These are phyloP conservation scores for Ephialtes manifestator DNA, from an alignment of 2,888 invertebrate genomes.

Conservation along the genomic window DNA sequence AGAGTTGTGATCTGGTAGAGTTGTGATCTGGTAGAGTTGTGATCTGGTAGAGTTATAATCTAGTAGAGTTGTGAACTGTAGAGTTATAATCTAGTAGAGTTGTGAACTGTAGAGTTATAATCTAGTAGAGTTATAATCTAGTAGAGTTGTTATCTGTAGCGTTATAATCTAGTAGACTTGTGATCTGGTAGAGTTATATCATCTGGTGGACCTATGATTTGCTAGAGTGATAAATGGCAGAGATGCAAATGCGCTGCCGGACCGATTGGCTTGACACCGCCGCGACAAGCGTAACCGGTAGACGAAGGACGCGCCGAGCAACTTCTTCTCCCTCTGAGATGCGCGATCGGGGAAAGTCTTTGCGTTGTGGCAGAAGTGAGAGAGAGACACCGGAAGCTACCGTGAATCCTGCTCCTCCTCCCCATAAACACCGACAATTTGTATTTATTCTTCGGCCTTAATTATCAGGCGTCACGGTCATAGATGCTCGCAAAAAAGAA, in stretches of 20 bases:
- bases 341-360: slow-evolving; percentile 63
- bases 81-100: too few species aligned
- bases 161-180: neutral
- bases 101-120: too few species aligned
- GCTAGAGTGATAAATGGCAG: neutral
- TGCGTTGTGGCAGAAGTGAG: slow-evolving; percentile 23
- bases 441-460: slow-evolving; percentile 47
- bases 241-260: neutral
- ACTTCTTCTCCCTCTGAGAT: slow-evolving; percentile 17
- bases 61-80: too few species aligned
- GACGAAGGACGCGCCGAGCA: slow-evolving; percentile 39
- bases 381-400: slow-evolving; percentile 1
- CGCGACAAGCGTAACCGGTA: slow-evolving; percentile 42
- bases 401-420: neutral
- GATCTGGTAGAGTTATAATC: too few species aligned
- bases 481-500: slow-evolving; percentile 37
- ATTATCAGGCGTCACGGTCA: slow-evolving; percentile 55
- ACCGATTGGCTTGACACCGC: neutral
- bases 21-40: too few species aligned
- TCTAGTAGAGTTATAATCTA: too few species aligned
- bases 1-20: too few species aligned
- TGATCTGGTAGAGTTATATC: neutral
- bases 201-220: neutral
- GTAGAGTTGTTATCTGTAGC: neutral
- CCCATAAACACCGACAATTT: slow-evolving; percentile 12